Evolutionary conservation across 2,113 vertebrate genomes (phyloP).

Genomic region (Microtus oregoni): DNA sequence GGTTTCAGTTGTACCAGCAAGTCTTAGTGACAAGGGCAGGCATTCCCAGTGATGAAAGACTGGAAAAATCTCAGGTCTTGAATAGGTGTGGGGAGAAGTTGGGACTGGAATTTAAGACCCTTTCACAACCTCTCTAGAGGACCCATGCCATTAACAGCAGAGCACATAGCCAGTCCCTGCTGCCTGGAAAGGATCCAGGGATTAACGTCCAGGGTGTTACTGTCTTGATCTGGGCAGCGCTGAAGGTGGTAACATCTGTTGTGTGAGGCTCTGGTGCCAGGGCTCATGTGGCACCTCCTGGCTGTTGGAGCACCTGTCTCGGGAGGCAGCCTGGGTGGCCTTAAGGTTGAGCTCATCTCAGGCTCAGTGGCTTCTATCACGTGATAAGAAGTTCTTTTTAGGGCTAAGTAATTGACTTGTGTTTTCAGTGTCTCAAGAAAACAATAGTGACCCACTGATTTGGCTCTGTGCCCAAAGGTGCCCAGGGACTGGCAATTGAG

Average conservation of each 20-base stretch:
- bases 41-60: neutral
- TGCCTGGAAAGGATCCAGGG: constrained; percentile 49
- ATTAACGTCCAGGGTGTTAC: constrained; percentile 54
- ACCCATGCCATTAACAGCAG: neutral
- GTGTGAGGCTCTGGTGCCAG: constrained; percentile 28
- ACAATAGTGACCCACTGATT: constrained; percentile 5
- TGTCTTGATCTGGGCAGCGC: constrained; percentile 19
- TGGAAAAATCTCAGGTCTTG: neutral
- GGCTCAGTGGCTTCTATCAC: constrained; percentile 5
- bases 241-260: constrained; percentile 59
- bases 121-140: neutral
- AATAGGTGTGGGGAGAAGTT: neutral
- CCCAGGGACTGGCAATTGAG: constrained; percentile 61
- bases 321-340: constrained; percentile 46
- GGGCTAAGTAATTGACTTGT: constrained; percentile 45
- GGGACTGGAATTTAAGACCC: neutral
- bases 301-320: constrained; percentile 26
- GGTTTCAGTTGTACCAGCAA: neutral
- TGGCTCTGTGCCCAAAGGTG: neutral
- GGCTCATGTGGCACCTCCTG: neutral
- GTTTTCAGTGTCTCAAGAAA: constrained; percentile 21
- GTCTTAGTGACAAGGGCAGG: neutral
- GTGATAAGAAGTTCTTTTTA: constrained; percentile 56
- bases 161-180: neutral
- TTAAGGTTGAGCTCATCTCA: constrained; percentile 7